Conservation (phyloP, 1,140 invertebrate species). For the Sesamia nonagrioides region DNA sequence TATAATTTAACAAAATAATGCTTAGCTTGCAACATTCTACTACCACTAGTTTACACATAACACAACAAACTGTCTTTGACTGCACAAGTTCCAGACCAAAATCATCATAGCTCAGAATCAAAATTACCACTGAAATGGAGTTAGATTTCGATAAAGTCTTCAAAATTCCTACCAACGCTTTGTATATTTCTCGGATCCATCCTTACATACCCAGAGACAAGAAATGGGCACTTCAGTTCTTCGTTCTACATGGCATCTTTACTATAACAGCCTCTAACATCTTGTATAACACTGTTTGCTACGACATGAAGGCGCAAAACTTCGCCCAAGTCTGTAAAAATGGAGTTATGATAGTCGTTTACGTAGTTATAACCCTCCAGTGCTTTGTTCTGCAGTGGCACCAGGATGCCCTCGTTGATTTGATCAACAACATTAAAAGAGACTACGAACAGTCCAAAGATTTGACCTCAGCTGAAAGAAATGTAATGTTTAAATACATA, state of each 20-base stretch:
- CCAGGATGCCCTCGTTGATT: not conserved
- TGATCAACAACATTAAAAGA: not conserved
- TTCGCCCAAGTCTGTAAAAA: conserved; percentile 10
- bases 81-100: too few species aligned
- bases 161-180: not conserved
- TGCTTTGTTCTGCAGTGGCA: not conserved
- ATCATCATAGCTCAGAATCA: not conserved
- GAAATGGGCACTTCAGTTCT: conserved; percentile 2
- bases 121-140: not conserved
- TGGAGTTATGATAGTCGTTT: not conserved
- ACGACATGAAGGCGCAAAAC: conserved; percentile 4
- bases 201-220: not conserved
- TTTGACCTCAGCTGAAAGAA: not conserved
- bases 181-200: not conserved
- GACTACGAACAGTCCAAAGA: not conserved
- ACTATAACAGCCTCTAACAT: not conserved
- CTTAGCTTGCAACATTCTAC: not conserved
- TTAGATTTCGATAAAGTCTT: conserved; percentile 10
- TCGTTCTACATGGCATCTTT: not conserved
- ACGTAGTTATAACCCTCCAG: not conserved
- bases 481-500: not conserved
- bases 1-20: conserved; percentile 5
- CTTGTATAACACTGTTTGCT: not conserved
- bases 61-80: not conserved
- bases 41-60: not conserved